phyloP scores from a whole-genome alignment of 2,113 vertebrate genomes.

The Larimichthys crocea region DNA sequence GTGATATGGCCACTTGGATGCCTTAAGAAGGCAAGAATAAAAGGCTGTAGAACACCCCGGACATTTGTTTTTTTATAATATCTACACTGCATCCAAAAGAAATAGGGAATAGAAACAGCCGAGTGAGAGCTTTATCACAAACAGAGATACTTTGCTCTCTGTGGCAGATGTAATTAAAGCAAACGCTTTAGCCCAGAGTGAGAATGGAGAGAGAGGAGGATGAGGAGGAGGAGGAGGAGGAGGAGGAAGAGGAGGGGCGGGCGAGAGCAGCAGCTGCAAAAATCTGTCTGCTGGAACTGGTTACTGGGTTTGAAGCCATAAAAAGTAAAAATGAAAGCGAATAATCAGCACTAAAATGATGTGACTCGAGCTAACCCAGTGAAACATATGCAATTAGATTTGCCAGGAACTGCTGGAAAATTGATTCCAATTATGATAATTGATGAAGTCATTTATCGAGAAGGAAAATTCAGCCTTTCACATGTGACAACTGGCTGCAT shows the following conservation, averaged over 20 bases:
- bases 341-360: background rate
- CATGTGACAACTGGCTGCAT: background rate
- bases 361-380: background rate
- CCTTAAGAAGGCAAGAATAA: slow-evolving; percentile 6
- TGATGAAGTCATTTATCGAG: background rate
- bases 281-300: slow-evolving; percentile 34
- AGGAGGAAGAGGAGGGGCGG: slow-evolving; percentile 1
- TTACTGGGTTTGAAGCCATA: slow-evolving; percentile 25
- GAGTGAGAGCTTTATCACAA: slow-evolving; percentile 15
- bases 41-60: slow-evolving; percentile 17
- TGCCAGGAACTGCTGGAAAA: background rate
- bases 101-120: slow-evolving; percentile 15
- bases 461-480: too few species aligned
- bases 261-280: slow-evolving; percentile 40
- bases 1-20: slow-evolving; percentile 42
- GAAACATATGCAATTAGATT: background rate
- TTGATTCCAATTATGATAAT: background rate
- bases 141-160: slow-evolving; percentile 44
- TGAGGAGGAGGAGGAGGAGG: slow-evolving; percentile 20
- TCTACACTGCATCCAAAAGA: slow-evolving; percentile 49
- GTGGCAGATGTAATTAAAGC: slow-evolving; percentile 71
- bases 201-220: slow-evolving; percentile 24
- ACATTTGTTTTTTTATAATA: slow-evolving; percentile 43
- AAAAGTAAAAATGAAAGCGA: slow-evolving; percentile 13
- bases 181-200: slow-evolving; percentile 45